These are phyloP conservation scores for Poicephalus meyeri DNA, from an alignment of 2,113 vertebrate genomes.

Conservation along the genomic window DNA sequence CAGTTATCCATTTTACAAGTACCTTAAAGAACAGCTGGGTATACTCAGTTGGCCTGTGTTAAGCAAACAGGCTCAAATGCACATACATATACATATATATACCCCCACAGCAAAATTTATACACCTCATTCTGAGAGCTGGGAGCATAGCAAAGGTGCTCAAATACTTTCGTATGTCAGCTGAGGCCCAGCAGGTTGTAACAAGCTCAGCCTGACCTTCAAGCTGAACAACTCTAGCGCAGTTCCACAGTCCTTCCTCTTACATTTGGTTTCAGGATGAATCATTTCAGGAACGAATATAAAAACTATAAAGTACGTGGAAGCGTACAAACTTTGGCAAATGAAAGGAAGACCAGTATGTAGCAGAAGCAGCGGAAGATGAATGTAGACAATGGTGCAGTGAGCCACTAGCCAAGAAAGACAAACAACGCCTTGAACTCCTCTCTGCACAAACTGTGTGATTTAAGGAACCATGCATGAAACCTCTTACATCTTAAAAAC, in stretches of 20 bases:
- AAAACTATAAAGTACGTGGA: neutral
- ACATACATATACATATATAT: too few relatives aligned
- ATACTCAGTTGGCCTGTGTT: neutral
- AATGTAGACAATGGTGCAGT: fast-evolving
- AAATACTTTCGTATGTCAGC: neutral
- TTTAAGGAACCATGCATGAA: fast-evolving
- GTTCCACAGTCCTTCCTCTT: neutral
- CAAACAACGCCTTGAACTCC: neutral
- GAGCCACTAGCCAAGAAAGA: neutral
- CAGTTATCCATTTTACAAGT: neutral
- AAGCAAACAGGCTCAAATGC: neutral
- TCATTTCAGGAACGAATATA: neutral
- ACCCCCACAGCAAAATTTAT: neutral
- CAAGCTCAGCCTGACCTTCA: neutral
- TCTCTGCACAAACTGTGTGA: neutral
- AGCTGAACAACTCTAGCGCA: neutral
- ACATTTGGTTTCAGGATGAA: neutral
- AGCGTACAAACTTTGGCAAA: neutral
- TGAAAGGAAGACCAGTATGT: neutral
- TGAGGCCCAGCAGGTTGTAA: neutral
- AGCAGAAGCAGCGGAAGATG: neutral
- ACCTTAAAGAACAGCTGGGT: neutral
- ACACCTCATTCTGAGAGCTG: neutral
- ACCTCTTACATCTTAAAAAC: neutral
- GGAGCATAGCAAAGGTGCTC: neutral